phyloP scores from a whole-genome alignment of 2,888 invertebrate species.

The Polydrusus cervinus region DNA sequence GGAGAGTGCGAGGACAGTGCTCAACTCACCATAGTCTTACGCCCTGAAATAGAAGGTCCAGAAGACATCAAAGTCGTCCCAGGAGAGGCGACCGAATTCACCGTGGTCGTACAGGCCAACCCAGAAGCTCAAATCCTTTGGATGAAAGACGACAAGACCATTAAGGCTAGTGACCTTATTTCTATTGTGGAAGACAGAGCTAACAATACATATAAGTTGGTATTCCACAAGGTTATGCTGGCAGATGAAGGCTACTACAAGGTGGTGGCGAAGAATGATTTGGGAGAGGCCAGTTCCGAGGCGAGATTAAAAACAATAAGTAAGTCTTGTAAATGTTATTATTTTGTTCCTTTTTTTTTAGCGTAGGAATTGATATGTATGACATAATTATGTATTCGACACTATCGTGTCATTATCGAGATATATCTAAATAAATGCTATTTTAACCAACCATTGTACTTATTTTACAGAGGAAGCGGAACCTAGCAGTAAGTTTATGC shows the following conservation, averaged over 20 bases:
- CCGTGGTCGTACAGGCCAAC: conserved; percentile 78
- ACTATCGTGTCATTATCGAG: no score
- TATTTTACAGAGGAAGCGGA: conserved; percentile 68
- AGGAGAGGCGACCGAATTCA: conserved; percentile 85
- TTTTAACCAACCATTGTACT: neutral
- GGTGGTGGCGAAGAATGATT: conserved; percentile 84
- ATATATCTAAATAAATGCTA: neutral
- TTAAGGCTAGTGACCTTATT: conserved; percentile 75
- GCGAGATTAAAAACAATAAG: conserved; percentile 84
- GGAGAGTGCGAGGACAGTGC: conserved; percentile 84
- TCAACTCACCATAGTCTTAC: conserved; percentile 83
- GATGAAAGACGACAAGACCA: conserved; percentile 80
- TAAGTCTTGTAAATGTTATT: conserved; percentile 69
- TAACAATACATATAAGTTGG: conserved; percentile 80
- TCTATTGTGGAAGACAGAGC: conserved; percentile 77
- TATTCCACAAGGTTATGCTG: conserved; percentile 80
- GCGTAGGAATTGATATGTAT: no score
- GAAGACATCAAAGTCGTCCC: conserved; percentile 84
- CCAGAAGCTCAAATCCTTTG: conserved; percentile 93
- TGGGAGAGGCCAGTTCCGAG: conserved; percentile 81
- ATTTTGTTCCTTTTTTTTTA: neutral
- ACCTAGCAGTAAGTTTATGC: conserved; percentile 66
- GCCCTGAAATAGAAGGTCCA: conserved; percentile 86
- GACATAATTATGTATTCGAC: no score
- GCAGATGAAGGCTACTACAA: conserved; percentile 87